Percentiles rank a stretch among this genome's conserved stretches.
Evolutionary conservation across 2,113 vertebrate species (phyloP).

Genomic region (Sigmodon hispidus): DNA sequence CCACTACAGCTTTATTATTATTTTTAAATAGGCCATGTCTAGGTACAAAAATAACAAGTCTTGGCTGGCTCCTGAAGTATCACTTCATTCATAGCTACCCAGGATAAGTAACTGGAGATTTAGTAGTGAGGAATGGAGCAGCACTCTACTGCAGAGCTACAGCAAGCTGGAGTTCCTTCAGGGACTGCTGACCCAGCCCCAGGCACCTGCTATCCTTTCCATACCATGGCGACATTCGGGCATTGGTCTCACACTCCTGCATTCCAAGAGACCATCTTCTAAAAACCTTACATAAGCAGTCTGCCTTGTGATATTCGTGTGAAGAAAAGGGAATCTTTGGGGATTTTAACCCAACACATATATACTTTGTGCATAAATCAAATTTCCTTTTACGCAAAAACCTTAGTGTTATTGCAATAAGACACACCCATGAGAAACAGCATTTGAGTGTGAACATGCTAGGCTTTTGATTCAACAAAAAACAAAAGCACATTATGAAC

Average conservation of each 20-base stretch:
- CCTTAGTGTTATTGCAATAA: conserved; percentile 84
- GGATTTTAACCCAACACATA: conserved; percentile 80
- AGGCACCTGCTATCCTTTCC: not conserved
- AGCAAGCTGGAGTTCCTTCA: not conserved
- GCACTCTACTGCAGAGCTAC: not conserved
- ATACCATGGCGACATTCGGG: not conserved
- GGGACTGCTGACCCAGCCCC: not conserved
- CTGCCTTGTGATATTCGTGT: conserved; percentile 65
- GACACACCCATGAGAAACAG: conserved; percentile 83
- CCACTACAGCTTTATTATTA: conserved; percentile 5
- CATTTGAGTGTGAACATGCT: conserved; percentile 86
- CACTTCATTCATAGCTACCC: conserved; percentile 39
- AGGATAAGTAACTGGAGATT: conserved; percentile 3
- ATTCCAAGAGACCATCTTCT: conserved; percentile 31
- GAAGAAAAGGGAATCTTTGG: conserved; percentile 85
- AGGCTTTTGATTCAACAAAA: conserved; percentile 87
- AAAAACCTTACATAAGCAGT: conserved; percentile 56
- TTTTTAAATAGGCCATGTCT: conserved; percentile 56
- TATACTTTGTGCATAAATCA: conserved; percentile 79
- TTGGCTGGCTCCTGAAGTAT: conserved; percentile 23
- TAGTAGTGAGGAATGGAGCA: not conserved
- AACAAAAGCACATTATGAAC: conserved; percentile 77
- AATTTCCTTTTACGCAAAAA: conserved; percentile 83
- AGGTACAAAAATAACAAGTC: conserved; percentile 51
- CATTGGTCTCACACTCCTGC: not conserved